Evolutionary conservation across 2,113 vertebrate species (phyloP), one percentile per base, ranked within the genome.

Genomic region (Rhea americana): DNA sequence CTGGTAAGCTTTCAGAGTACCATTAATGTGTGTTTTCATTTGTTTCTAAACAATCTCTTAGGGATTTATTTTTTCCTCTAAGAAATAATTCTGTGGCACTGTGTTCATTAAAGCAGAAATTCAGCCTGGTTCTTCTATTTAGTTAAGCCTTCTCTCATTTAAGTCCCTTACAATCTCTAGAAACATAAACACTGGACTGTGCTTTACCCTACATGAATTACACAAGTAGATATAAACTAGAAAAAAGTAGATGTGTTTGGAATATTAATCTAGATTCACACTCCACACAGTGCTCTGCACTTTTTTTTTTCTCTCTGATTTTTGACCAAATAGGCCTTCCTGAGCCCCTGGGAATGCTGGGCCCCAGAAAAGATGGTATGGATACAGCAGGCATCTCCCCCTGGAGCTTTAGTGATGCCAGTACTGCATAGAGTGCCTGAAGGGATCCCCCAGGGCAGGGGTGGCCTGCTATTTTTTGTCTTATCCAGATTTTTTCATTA

Each of bases 351-450:
- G 43, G 43, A 45, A 45, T 43, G 41, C 47, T n/a, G 35, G 10
- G 43, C 14, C 43, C 43, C 43, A 15, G 43, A 15, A 45, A 45
- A 45, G 43, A 45, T 45, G 14, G 43, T 45, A 45, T 45, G 43
- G 43, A 45, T 45, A 45, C 43, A 45, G 43, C 43, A 45, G 43
- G 43, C 43, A 15, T 51, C 21, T 50, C 6, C 25, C 13, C 7
- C 1, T 45, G 0, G 9, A 20, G 25, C 6, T 19, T 20, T 43
- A 4, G 25, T 32, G 25, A 56, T 48, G 45, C 16, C 17, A 41
- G 39, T 8, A 6, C 45, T 4, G 20, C 0, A 0, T 11, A 50
- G 16, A 37, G 37, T n/a, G 43, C 32, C 15, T 0, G 35, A 53
- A 26, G 3, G 3, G 72, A n/a, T 87, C 28, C 41, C 43, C 43